These are phyloP conservation scores for Papilio demoleus DNA, from an alignment of 2,888 invertebrate genomes.

Conservation along the genomic window DNA sequence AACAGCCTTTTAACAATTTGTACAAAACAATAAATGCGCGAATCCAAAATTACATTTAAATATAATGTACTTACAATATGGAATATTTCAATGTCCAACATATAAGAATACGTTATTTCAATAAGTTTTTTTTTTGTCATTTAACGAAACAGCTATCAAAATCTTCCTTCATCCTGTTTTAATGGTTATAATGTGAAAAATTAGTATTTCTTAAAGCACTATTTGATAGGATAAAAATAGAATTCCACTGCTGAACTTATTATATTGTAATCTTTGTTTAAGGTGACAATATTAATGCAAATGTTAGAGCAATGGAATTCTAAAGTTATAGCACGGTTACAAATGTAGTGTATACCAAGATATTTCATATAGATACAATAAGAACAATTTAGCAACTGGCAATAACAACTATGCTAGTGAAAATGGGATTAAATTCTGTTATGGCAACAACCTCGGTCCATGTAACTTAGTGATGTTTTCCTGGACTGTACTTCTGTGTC, in stretches of 20 bases:
- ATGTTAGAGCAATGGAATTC: background rate
- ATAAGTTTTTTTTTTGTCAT: background rate
- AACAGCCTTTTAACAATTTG: too few relatives aligned
- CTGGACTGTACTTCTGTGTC: too few relatives aligned
- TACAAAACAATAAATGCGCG: too few relatives aligned
- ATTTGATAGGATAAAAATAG: background rate
- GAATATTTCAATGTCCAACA: background rate
- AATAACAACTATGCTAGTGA: background rate
- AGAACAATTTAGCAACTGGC: background rate
- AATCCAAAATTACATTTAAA: too few relatives aligned
- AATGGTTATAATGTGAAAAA: background rate
- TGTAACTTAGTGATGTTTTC: too few relatives aligned
- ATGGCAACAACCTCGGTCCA: too few relatives aligned
- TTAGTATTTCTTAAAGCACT: background rate
- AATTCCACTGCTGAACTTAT: background rate
- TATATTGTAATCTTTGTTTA: too few relatives aligned
- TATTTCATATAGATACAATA: background rate
- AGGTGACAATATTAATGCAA: too few relatives aligned
- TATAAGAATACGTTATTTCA: background rate
- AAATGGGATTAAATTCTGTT: too few relatives aligned
- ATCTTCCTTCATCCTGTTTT: background rate
- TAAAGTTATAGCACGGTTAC: background rate
- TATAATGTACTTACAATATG: background rate
- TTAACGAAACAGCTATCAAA: background rate
- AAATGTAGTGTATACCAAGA: constrained; percentile 5